These are phyloP conservation scores for Leptestheria dahalacensis DNA, from an alignment of 1,140 invertebrate species.

Conservation along the genomic window DNA sequence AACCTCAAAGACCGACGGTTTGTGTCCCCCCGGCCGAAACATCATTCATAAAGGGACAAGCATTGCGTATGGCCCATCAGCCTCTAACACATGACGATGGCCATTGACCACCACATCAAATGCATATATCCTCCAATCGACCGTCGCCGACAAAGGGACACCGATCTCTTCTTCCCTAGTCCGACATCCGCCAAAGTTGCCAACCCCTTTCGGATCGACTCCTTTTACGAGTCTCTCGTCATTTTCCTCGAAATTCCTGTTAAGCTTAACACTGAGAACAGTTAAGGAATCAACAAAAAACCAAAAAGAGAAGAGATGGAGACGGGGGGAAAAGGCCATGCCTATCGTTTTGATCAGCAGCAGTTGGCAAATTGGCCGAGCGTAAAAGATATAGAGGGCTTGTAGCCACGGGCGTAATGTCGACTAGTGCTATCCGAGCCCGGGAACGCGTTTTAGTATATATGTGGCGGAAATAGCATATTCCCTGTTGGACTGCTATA, in stretches of 20 bases:
- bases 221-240: not conserved
- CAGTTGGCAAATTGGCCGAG: not conserved
- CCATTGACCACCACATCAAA: not conserved
- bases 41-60: too few relatives aligned
- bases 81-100: not conserved
- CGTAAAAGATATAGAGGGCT: not conserved
- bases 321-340: not conserved
- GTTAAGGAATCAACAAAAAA: not conserved
- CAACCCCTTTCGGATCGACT: not conserved
- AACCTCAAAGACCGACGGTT: too few relatives aligned
- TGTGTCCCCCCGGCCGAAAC: too few relatives aligned
- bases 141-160: not conserved
- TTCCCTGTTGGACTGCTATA: not conserved
- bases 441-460: not conserved
- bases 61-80: too few relatives aligned
- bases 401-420: not conserved
- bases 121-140: not conserved
- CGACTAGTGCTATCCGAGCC: too few relatives aligned
- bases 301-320: too few relatives aligned
- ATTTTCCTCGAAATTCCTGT: not conserved
- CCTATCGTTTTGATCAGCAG: not conserved
- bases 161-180: not conserved
- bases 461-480: not conserved
- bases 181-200: not conserved
- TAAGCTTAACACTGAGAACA: not conserved